Percentiles rank a stretch among this genome's conserved stretches.
phyloP scores from a whole-genome alignment of 2,797 vertebrate genomes.

The Spondyliosoma cantharus region DNA sequence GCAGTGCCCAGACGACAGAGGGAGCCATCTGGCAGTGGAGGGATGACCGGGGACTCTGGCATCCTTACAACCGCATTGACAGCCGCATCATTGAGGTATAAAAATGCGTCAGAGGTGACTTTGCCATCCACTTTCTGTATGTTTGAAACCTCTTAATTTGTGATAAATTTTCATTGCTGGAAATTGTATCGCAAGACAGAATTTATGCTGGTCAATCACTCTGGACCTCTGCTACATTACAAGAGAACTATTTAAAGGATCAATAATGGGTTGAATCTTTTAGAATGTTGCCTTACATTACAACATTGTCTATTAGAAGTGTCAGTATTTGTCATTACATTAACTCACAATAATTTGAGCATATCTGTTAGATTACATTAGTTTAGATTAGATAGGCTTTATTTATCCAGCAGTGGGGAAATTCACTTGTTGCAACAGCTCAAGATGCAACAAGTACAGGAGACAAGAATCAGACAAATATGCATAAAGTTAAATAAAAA shows the following conservation, averaged over 20 bases:
- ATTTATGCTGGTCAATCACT: neutral
- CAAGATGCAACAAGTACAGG: too few species aligned
- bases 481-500: too few species aligned
- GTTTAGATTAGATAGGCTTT: too few species aligned
- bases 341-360: neutral
- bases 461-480: too few species aligned
- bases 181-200: neutral
- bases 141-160: neutral
- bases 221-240: neutral
- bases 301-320: neutral
- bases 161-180: neutral
- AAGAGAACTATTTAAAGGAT: neutral
- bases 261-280: neutral
- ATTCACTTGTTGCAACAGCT: too few species aligned
- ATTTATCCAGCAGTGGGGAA: too few species aligned
- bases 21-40: constrained; percentile 99
- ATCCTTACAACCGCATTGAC: constrained; percentile 99
- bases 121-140: neutral
- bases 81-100: constrained; percentile 99
- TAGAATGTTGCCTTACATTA: constrained; percentile 2
- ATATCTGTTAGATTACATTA: constrained; percentile 2
- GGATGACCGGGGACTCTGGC: constrained; percentile 98
- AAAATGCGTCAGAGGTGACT: neutral
- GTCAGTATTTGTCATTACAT: neutral
- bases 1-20: constrained; percentile 96